A percentile compares a stretch with the other conserved stretches of the same genome.
Conservation (phyloP, 2,113 vertebrate genomes). For the Charina bottae region DNA sequence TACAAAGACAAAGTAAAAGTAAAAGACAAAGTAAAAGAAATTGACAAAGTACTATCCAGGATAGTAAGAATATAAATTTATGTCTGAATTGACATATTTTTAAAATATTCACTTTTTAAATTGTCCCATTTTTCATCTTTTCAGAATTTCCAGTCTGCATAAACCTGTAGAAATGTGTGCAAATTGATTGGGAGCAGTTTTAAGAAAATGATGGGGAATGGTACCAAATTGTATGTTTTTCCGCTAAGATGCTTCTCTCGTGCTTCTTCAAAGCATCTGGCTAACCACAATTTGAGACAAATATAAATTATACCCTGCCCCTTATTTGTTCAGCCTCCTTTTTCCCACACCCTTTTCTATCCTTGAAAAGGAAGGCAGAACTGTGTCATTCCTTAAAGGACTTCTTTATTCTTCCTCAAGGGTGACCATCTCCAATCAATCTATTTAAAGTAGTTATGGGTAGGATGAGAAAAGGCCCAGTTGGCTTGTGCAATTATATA, state of each 20-base stretch:
- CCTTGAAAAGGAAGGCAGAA: not conserved
- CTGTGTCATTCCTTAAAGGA: not conserved
- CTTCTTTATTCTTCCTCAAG: not conserved
- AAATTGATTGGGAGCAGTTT: not conserved
- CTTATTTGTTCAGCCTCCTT: not conserved
- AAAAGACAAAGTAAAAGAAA: not conserved
- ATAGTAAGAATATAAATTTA: not conserved
- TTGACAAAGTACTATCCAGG: not conserved
- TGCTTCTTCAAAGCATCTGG: not conserved
- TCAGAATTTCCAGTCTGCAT: not conserved
- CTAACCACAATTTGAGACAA: not conserved
- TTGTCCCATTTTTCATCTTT: not conserved
- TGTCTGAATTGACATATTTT: not conserved
- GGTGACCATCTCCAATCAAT: not conserved
- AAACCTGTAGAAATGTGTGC: not conserved
- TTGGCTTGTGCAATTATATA: not conserved
- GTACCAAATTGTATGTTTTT: not conserved
- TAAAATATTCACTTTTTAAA: not conserved
- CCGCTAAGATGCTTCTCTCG: not conserved
- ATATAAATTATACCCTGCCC: not conserved
- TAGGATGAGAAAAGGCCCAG: not conserved
- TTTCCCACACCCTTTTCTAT: not conserved
- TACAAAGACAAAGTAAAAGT: too few species aligned
- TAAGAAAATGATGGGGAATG: not conserved
- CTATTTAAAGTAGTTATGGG: not conserved